phyloP scores from a whole-genome alignment of 2,888 invertebrate species.

The Mesorhabditis spiculigera region DNA sequence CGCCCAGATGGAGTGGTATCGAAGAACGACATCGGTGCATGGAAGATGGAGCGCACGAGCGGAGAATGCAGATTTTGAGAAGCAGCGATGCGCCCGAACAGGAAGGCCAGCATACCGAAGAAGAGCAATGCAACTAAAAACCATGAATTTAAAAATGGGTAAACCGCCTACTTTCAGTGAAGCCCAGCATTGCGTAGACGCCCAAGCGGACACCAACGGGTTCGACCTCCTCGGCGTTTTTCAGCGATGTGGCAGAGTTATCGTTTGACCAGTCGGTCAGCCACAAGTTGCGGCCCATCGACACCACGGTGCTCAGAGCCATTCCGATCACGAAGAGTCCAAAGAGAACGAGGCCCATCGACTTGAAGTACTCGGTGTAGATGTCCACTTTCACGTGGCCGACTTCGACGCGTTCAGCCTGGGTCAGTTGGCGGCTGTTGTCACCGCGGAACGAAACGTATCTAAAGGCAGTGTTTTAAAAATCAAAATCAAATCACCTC shows the following conservation, averaged over 20 bases:
- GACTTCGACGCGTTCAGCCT: slow-evolving; percentile 51
- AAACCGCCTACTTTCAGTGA: slow-evolving; percentile 42
- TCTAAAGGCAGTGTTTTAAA: neutral
- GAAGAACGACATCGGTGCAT: slow-evolving; percentile 56
- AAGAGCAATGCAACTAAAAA: slow-evolving; percentile 49
- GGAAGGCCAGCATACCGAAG: slow-evolving; percentile 52
- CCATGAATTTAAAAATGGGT: slow-evolving; percentile 7
- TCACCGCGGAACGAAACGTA: slow-evolving; percentile 6
- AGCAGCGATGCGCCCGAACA: slow-evolving; percentile 54
- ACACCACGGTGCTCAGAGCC: slow-evolving; percentile 43
- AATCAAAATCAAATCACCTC: too few species aligned
- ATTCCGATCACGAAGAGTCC: slow-evolving; percentile 47
- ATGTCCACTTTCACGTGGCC: slow-evolving; percentile 52
- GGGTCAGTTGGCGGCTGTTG: slow-evolving; percentile 32
- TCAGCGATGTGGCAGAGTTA: slow-evolving; percentile 42
- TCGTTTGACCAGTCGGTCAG: slow-evolving; percentile 50
- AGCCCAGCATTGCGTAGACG: slow-evolving; percentile 54
- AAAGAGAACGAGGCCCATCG: slow-evolving; percentile 48
- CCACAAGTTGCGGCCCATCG: slow-evolving; percentile 56
- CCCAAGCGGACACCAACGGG: slow-evolving; percentile 42
- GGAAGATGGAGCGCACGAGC: slow-evolving; percentile 51
- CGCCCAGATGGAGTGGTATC: slow-evolving; percentile 57
- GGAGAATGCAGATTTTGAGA: slow-evolving; percentile 53
- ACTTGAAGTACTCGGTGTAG: slow-evolving; percentile 49
- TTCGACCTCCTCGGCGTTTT: slow-evolving; percentile 33